Base-by-base conservation (phyloP, 2,888 invertebrate genomes). In the Eudemis profundana region DNA sequence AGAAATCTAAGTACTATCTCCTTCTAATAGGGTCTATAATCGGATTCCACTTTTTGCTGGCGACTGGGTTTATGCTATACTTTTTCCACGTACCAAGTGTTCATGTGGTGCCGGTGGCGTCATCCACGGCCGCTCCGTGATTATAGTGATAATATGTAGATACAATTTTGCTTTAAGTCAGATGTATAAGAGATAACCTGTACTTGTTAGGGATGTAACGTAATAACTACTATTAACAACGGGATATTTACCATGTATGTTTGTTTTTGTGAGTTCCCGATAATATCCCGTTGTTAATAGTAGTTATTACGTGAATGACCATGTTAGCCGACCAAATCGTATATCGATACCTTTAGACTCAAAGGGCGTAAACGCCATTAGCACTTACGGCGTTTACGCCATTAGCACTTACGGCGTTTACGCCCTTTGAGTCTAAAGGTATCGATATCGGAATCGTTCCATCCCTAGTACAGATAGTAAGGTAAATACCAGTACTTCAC, bases 1-100 rank as follows among this genome's bases (percentile, higher is more conserved):
- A 93, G 60, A 93, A 94, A 72, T 95, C 95, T 0, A 93, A 94
- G 84, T 91, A 93, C 50, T 89, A 83, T 64, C 42, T 87, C 0
- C 81, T 91, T 19, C 68, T 92, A 4, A 81, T 83, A 0, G 90
- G 91, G 15, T 93, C 94, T 23, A 96, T 98, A 51, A 81, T 97
- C 53, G 90, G 94, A 15, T 94, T 96, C 69, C 98, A 98, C 84
- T 94, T 97, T 54, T 82, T 97, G 15, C 84, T 98, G 27, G 98
- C 98, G 1, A 94, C 96, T 27, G 97, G 97, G 10, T 98, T 98
- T 81, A 96, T 97, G 96, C 77, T 96, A 66, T 96, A 95, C 77
- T 97, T 97, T 84, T 97, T 96, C 74, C 95, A 96, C 76, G 93
- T 91, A 1, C 94, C 95, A 1, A 79, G 75, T 44, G 70, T 71